Evolutionary conservation across 2,888 invertebrate species (phyloP).

Genomic region (Drosophila paramelanica): DNA sequence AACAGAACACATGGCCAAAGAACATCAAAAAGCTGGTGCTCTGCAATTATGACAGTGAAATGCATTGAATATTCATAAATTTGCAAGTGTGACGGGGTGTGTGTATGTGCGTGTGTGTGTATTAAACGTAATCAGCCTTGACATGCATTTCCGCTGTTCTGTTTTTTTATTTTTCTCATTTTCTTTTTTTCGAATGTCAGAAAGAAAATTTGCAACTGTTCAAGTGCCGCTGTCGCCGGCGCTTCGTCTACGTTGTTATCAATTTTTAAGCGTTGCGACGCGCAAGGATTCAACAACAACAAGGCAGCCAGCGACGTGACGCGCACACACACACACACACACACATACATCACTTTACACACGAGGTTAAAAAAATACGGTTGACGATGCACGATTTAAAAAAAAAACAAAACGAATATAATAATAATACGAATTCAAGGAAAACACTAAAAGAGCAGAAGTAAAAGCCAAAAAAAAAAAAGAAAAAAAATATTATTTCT

Average conservation of each 20-base stretch:
- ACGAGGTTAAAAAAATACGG: constrained; percentile 39
- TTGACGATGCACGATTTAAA: constrained; percentile 74
- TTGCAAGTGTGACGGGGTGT: constrained; percentile 20
- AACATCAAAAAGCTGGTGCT: constrained; percentile 59
- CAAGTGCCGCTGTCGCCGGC: constrained; percentile 41
- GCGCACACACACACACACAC: constrained; percentile 24
- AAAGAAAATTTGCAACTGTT: constrained; percentile 60
- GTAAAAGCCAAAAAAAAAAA: constrained; percentile 57
- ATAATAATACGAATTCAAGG: constrained; percentile 34
- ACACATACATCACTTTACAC: constrained; percentile 22
- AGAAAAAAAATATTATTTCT: constrained; percentile 58
- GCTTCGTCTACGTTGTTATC: constrained; percentile 57
- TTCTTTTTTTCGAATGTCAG: constrained; percentile 39
- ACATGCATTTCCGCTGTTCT: constrained; percentile 64
- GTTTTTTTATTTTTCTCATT: constrained; percentile 1
- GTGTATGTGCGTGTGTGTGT: constrained; percentile 15
- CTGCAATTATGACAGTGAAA: constrained; percentile 74
- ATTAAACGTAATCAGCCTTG: constrained; percentile 71
- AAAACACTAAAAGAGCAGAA: constrained; percentile 49
- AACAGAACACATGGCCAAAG: constrained; percentile 40
- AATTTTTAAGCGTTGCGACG: constrained; percentile 67
- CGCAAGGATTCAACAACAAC: constrained; percentile 48
- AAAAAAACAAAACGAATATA: constrained; percentile 25
- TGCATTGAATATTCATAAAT: constrained; percentile 75
- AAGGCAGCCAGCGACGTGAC: constrained; percentile 32